Base-by-base conservation (phyloP, 2,888 invertebrate genomes). In the Ferdinandea cuprea region DNA sequence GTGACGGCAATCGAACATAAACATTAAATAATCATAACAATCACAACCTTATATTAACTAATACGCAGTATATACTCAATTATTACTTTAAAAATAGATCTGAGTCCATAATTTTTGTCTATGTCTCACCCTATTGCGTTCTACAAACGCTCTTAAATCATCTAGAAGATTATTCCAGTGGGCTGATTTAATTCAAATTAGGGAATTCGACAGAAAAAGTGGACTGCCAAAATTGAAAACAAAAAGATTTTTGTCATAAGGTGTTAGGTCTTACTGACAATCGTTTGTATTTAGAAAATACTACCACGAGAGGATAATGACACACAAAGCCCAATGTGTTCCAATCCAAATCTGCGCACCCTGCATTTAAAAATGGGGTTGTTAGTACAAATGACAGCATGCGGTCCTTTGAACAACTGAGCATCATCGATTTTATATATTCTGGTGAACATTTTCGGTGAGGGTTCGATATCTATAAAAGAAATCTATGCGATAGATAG, bases 81-180 rank as follows among this genome's bases (percentile, higher is more conserved):
- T 5, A 2, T 2, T 25, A 25, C 25, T 25, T 25, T 25, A 25
- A 5, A 25, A 25, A 5, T 25, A 25, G 25, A 25, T 3, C 25
- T 25, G 25, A 25, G 25, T 5, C 2, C 25, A 2, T 25, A 25
- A 25, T 25, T 5, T 25, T 25, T 25, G 25, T 25, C 25, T 25
- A 25, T 25, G 25, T 3, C 25, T 5, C 25, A 25, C 25, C 25
- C 25, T 25, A 5, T 5, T 17, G 37, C 2, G 46, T 42, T 63
- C 74, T 68, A 25, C 5, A 25, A 3, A 25, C 74, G 65, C 71
- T 65, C 59, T n/a, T 9, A 40, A 76, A 71, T 61, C 30, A 69
- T 77, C 77, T 71, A 59, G 5, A 30, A 77, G 77, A 81, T 81
- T 81, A 81, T 81, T 81, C 71, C 81, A 77, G 77, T 56, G 77